These are phyloP conservation scores for Ctenochaetus hawaiiensis DNA, from an alignment of 2,797 vertebrate genomes.

Conservation along the genomic window DNA sequence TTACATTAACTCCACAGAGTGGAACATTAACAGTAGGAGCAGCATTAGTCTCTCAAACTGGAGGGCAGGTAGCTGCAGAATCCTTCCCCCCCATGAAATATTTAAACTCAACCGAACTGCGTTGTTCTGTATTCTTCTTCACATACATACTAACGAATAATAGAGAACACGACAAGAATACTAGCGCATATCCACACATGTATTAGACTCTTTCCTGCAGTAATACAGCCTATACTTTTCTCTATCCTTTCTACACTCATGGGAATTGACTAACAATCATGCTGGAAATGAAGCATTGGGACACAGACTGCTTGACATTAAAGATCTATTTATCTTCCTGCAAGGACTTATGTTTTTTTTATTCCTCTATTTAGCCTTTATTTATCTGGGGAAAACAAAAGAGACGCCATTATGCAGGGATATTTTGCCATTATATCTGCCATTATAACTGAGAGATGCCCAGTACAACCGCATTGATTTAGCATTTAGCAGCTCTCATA, in stretches of 20 bases:
- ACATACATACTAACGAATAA: conserved; percentile 33
- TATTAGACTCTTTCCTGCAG: conserved; percentile 27
- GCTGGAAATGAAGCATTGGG: conserved; percentile 42
- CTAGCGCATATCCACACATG: conserved; percentile 23
- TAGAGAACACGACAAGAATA: conserved; percentile 37
- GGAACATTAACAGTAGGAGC: conserved; percentile 43
- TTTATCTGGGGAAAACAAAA: conserved; percentile 68
- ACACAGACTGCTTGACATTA: conserved; percentile 63
- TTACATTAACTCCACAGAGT: conserved; percentile 39
- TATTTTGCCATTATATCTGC: conserved; percentile 1
- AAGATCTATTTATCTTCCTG: conserved; percentile 67
- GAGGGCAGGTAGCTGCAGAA: conserved; percentile 45
- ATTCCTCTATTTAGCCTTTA: conserved; percentile 69
- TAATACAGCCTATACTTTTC: conserved; percentile 23
- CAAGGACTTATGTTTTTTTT: conserved; percentile 54
- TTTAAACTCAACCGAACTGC: conserved; percentile 56
- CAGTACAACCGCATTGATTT: background rate
- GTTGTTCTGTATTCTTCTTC: conserved; percentile 50
- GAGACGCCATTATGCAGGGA: conserved; percentile 28
- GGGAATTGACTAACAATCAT: conserved; percentile 50
- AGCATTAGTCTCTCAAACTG: conserved; percentile 47
- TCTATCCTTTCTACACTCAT: conserved; percentile 31
- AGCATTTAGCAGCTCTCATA: conserved; percentile 2
- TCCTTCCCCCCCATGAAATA: conserved; percentile 72
- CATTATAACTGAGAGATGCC: conserved; percentile 7